These are phyloP conservation scores for Suillia variegata DNA, from an alignment of 2,888 invertebrate genomes.

Conservation along the genomic window DNA sequence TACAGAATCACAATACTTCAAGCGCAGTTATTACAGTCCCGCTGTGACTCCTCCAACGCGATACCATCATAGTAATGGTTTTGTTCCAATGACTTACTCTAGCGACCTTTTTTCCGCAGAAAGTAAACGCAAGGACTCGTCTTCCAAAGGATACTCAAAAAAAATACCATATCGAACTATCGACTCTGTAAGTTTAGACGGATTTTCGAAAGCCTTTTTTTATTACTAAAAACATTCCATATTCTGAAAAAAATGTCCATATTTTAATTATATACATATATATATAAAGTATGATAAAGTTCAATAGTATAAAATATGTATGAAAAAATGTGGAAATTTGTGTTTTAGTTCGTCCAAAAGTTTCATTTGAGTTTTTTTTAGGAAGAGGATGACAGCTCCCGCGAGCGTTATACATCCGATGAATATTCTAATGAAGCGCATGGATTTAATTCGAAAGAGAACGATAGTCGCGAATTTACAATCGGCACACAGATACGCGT, in stretches of 20 bases:
- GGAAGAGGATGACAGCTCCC: conserved; percentile 53
- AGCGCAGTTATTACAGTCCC: conserved; percentile 43
- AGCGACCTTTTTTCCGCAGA: conserved; percentile 46
- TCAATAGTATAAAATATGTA: too few species aligned
- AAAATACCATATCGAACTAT: conserved; percentile 43
- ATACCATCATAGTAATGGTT: conserved; percentile 23
- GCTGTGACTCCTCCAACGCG: conserved; percentile 36
- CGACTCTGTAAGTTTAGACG: conserved; percentile 42
- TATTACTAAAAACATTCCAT: neutral
- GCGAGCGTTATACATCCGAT: conserved; percentile 42
- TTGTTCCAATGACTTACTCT: conserved; percentile 35
- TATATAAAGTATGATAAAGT: too few species aligned
- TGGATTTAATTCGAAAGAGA: conserved; percentile 30
- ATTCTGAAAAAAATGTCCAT: too few species aligned
- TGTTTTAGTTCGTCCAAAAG: neutral
- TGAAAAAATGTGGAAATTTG: too few species aligned
- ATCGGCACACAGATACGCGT: conserved; percentile 57
- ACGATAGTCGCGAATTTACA: conserved; percentile 53
- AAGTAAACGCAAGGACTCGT: conserved; percentile 40
- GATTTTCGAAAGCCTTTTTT: neutral
- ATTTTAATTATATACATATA: too few species aligned
- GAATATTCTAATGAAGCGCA: conserved; percentile 48
- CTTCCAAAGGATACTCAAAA: conserved; percentile 36
- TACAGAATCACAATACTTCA: conserved; percentile 32
- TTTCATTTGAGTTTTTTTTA: conserved; percentile 18